Conservation (phyloP, 2,888 invertebrate genomes). For the Chaetoderma sp. region DNA sequence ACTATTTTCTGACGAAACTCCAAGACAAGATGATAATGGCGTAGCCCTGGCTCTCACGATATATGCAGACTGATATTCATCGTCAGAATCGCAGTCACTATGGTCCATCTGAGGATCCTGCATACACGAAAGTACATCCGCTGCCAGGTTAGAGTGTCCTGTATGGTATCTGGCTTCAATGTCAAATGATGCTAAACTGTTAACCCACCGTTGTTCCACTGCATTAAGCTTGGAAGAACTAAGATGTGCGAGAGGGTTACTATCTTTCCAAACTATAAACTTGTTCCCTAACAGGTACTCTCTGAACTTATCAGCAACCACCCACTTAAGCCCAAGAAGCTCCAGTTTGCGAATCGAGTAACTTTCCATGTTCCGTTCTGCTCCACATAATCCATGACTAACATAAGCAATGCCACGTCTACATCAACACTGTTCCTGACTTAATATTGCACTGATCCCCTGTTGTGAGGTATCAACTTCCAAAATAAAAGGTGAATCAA, state of each 20-base stretch:
- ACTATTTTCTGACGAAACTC: no score
- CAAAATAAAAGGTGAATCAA: background rate
- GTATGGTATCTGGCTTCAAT: no score
- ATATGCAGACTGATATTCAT: no score
- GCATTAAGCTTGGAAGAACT: slow-evolving; percentile 17
- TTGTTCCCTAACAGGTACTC: slow-evolving; percentile 13
- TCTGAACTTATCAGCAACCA: slow-evolving; percentile 25
- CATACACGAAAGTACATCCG: no score
- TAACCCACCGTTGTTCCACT: slow-evolving; percentile 21
- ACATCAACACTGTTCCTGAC: background rate
- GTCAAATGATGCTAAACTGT: no score
- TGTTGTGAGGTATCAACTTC: background rate
- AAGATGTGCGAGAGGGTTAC: slow-evolving; percentile 16
- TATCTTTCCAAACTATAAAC: slow-evolving; percentile 15
- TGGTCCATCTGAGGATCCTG: no score
- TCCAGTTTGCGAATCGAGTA: slow-evolving; percentile 22
- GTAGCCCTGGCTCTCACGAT: no score
- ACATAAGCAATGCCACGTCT: slow-evolving; percentile 3
- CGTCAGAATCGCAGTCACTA: no score
- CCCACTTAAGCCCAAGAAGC: slow-evolving; percentile 34
- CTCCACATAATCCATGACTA: slow-evolving; percentile 7
- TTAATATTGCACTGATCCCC: slow-evolving; percentile 5
- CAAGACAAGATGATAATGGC: no score
- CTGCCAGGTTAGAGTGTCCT: no score
- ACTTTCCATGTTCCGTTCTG: background rate